These are phyloP conservation scores for Microcebus murinus DNA, from an alignment of 2,113 vertebrate genomes.

Conservation along the genomic window DNA sequence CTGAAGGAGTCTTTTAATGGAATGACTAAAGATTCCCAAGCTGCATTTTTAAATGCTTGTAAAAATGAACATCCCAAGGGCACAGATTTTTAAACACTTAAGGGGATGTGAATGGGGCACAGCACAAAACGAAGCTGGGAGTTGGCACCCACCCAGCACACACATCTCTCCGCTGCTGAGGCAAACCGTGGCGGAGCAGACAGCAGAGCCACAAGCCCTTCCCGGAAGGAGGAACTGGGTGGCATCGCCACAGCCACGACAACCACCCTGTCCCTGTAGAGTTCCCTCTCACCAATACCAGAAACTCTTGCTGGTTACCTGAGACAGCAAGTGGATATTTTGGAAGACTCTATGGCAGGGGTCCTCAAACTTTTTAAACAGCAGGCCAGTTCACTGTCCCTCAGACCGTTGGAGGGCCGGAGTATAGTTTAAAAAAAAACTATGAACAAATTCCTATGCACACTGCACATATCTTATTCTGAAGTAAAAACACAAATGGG, in stretches of 20 bases:
- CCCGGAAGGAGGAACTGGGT: neutral
- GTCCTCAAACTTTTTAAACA: too few relatives aligned
- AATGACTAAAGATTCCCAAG: conserved; percentile 42
- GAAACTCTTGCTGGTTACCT: neutral
- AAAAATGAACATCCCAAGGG: conserved; percentile 47
- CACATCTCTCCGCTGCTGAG: neutral
- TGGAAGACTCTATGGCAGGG: neutral
- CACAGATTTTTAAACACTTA: conserved; percentile 1
- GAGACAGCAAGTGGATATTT: neutral
- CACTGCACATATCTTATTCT: too few relatives aligned
- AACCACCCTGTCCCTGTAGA: neutral
- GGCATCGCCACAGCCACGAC: accelerated
- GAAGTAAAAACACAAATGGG: too few relatives aligned
- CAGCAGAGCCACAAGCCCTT: neutral
- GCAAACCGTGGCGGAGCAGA: neutral
- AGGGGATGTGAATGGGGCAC: neutral
- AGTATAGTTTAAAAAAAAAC: too few relatives aligned
- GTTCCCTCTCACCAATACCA: neutral
- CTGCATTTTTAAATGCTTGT: conserved; percentile 47
- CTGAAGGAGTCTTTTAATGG: conserved; percentile 30
- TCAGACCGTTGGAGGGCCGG: too few relatives aligned
- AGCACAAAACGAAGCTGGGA: neutral
- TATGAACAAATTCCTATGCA: too few relatives aligned
- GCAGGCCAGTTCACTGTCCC: too few relatives aligned
- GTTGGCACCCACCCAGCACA: neutral